Evolutionary conservation across 2,888 invertebrate species (phyloP).

Genomic region (Saturnia japonica): DNA sequence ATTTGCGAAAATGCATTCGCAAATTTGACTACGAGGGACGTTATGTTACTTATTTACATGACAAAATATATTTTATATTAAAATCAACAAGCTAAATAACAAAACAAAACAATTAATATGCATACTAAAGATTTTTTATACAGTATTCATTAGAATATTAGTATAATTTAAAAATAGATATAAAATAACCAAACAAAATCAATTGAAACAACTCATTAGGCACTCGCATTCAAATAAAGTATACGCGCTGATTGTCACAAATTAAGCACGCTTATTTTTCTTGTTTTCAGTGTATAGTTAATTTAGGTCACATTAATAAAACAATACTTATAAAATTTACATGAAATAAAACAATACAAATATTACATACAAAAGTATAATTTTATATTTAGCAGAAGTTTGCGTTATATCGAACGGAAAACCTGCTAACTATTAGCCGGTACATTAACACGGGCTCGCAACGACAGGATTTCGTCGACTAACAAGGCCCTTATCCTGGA

Average conservation of each 20-base stretch:
- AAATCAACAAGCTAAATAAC: background rate
- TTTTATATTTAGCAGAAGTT: constrained; percentile 19
- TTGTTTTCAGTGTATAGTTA: background rate
- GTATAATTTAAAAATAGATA: too few relatives aligned
- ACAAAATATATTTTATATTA: background rate
- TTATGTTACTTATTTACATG: constrained; percentile 24
- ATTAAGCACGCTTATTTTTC: background rate
- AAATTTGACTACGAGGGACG: background rate
- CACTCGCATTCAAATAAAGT: too few relatives aligned
- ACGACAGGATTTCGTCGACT: constrained; percentile 43
- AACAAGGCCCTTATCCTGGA: constrained; percentile 27
- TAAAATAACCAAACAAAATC: too few relatives aligned
- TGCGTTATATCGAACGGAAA: constrained; percentile 20
- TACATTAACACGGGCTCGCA: constrained; percentile 44
- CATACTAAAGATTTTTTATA: background rate
- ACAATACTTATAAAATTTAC: background rate
- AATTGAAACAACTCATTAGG: too few relatives aligned
- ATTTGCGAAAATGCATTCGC: background rate
- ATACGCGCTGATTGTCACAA: background rate
- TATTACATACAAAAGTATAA: background rate
- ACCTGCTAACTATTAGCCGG: constrained; percentile 45
- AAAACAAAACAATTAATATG: background rate
- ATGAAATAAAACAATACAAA: background rate
- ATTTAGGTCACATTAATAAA: background rate
- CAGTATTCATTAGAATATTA: too few relatives aligned